Base-by-base conservation (phyloP, 2,888 invertebrate species). In the Tipula vernalis region DNA sequence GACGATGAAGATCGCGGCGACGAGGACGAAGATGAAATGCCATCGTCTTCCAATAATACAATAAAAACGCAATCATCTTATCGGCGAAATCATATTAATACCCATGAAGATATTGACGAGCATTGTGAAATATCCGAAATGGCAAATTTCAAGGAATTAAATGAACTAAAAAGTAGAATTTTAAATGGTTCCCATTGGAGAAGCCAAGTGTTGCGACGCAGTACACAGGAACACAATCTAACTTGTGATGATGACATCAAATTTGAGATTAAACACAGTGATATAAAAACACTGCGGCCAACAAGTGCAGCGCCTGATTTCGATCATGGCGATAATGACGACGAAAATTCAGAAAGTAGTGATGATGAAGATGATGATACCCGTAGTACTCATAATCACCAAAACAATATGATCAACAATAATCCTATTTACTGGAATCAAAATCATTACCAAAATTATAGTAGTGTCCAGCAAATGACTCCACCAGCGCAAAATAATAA, bases 291-390 rank as follows among this genome's bases (percentile, higher is more conserved):
- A 0, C 87, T 89, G 0, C 89, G 89, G 57, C 85, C 42, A 18
- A 42, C 85, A 15, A 85, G 44, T 42, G 39, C 85, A 18, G 85
- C 85, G 6, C 42, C 85, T 6, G 85, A 85, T 47, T 86, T n/a
- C 44, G n/a, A 86, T n/a, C 42, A 36, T n/a, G 12, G 28, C 0
- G 85, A 86, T 47, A 87, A 88, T 39, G 92, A 92, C 87, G 92
- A 92, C 0, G 93, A 92, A 88, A 92, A 93, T 88, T 94, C 94
- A 0, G 94, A 94, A 88, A 93, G 93, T 88, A 93, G 93, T 88
- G 94, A 94, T 88, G 94, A 93, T 88, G 93, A 94, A 88, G 93
- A 93, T 88, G 91, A 15, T 28, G 41, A 84, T 28, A 71, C 28
- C 10, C 84, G 84, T n/a, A 84, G 39, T 41, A 15, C 8, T 6